Conservation (phyloP, 1,140 invertebrate species). For the Ptiloglossa arizonensis region DNA sequence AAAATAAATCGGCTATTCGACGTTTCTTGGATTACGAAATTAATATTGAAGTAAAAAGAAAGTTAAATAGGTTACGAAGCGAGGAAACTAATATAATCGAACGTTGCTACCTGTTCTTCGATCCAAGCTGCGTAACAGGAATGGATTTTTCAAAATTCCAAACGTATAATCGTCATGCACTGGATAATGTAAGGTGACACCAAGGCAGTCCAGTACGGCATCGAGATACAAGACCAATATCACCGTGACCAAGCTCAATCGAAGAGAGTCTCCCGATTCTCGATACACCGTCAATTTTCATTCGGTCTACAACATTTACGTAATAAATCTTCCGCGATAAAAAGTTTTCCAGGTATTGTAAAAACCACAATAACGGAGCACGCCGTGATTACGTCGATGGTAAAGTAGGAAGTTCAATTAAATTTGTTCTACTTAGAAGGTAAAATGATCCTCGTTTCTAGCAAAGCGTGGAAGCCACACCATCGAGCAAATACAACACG, state of each 20-base stretch:
- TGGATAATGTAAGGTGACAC: slow-evolving; percentile 69
- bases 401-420: not conserved
- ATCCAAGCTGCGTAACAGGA: slow-evolving; percentile 27
- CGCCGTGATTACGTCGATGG: not conserved
- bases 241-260: not conserved
- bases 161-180: slow-evolving; percentile 63
- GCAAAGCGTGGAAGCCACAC: not conserved
- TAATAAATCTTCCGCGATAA: not conserved
- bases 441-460: not conserved
- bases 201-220: slow-evolving; percentile 57
- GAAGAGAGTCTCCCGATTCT: not conserved
- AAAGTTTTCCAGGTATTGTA: not conserved
- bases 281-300: not conserved
- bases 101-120: not conserved
- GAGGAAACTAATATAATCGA: no score
- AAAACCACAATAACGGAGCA: not conserved
- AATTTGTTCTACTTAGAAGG: not conserved
- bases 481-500: not conserved
- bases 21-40: no score
- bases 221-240: slow-evolving; percentile 18
- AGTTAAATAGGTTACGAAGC: not conserved
- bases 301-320: not conserved
- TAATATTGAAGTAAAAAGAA: no score
- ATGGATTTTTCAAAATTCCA: slow-evolving; percentile 63
- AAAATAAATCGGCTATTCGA: not conserved